These are phyloP conservation scores for Otis tarda DNA, from an alignment of 2,113 vertebrate species.

Conservation along the genomic window DNA sequence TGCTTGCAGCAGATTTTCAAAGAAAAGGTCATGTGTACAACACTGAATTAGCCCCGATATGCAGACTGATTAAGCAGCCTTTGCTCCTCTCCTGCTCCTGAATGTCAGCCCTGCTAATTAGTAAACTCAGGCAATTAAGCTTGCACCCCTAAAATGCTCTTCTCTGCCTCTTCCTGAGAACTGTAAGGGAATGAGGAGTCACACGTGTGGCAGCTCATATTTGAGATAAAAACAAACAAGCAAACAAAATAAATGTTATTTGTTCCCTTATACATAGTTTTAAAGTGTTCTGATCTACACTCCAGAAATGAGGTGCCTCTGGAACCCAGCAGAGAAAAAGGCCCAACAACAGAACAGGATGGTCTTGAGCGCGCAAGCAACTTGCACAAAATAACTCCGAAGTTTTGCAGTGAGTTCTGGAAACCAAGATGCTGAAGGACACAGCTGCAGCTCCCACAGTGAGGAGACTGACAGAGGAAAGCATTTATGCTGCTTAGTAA, in stretches of 20 bases:
- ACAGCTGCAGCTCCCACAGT: neutral
- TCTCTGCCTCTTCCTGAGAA: neutral
- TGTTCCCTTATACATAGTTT: neutral
- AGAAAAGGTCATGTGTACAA: neutral
- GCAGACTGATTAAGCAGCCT: neutral
- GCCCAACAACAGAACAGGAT: neutral
- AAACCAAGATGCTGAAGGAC: neutral
- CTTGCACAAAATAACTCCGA: neutral
- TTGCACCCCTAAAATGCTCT: neutral
- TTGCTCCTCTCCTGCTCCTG: neutral
- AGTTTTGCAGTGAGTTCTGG: neutral
- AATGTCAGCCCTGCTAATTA: neutral
- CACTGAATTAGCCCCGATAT: neutral
- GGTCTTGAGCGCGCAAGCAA: neutral
- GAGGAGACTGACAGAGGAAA: neutral
- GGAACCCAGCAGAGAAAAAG: neutral
- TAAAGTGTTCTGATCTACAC: neutral
- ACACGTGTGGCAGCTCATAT: neutral
- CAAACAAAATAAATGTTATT: fast-evolving
- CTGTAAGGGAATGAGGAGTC: neutral
- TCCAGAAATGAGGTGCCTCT: neutral
- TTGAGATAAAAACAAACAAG: neutral
- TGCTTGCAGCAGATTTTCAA: neutral
- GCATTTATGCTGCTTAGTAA: neutral
- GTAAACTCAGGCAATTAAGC: neutral